Evolutionary conservation across 1,140 invertebrate genomes (phyloP).

Genomic region (Diuraphis noxia): DNA sequence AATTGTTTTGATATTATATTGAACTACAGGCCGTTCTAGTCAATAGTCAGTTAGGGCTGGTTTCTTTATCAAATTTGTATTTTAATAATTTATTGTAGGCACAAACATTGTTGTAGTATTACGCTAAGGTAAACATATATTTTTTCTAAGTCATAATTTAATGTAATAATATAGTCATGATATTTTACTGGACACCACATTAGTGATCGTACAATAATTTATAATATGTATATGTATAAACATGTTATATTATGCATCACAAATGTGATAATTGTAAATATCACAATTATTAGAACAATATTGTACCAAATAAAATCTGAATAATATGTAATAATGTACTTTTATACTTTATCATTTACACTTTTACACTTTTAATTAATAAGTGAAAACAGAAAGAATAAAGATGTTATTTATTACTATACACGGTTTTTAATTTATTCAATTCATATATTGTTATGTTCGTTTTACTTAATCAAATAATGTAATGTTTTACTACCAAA

Average conservation of each 20-base stretch:
- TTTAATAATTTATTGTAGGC: conserved; percentile 19
- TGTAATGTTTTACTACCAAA: background rate
- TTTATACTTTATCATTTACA: background rate
- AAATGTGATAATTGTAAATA: conserved; percentile 18
- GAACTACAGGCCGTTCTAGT: conserved; percentile 34
- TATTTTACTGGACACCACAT: background rate
- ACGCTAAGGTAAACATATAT: background rate
- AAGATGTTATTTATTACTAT: background rate
- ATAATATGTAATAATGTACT: conserved; percentile 28
- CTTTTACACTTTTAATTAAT: background rate
- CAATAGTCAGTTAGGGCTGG: conserved; percentile 49
- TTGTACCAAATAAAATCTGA: background rate
- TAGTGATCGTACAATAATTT: conserved; percentile 31
- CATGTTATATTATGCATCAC: conserved; percentile 25
- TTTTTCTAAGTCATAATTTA: conserved; percentile 53
- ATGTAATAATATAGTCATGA: conserved; percentile 49
- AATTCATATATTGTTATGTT: background rate
- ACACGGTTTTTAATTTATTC: background rate
- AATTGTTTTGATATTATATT: conserved; percentile 21
- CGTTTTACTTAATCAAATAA: background rate
- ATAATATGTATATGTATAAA: background rate
- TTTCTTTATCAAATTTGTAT: conserved; percentile 12
- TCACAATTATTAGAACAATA: background rate
- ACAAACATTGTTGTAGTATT: background rate
- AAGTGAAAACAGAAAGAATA: conserved; percentile 3